Conservation (phyloP, 2,113 vertebrate species). For the Gorsachius goisagi region DNA sequence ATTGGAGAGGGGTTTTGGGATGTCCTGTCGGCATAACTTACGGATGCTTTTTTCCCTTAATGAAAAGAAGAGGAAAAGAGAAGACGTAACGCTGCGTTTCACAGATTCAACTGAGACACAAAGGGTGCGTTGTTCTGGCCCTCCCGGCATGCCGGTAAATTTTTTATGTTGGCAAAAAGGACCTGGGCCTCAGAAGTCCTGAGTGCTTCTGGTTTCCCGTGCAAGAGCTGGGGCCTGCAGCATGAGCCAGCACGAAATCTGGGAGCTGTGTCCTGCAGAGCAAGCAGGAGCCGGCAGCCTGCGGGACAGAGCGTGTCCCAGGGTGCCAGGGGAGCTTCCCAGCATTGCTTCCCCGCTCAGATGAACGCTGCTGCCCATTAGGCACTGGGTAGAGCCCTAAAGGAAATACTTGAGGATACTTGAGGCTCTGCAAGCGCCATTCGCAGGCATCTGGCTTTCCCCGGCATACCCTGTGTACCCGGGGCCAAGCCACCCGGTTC, state of each 20-base stretch:
- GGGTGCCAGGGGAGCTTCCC: neutral
- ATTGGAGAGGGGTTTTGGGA: neutral
- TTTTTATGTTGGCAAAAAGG: conserved; percentile 3
- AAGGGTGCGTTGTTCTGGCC: conserved; percentile 6
- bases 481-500: neutral
- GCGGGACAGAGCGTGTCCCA: fast-evolving
- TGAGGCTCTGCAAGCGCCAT: neutral
- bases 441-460: neutral
- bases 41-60: neutral
- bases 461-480: neutral
- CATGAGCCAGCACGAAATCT: neutral
- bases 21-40: neutral
- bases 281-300: fast-evolving
- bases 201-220: neutral
- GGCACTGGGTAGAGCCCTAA: neutral
- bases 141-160: neutral
- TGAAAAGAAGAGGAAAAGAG: conserved; percentile 3
- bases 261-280: neutral
- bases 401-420: neutral
- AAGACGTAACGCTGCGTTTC: neutral
- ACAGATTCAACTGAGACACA: neutral
- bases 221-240: neutral
- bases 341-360: fast-evolving
- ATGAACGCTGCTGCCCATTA: neutral
- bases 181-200: neutral